Evolutionary conservation across 2,113 vertebrate genomes (phyloP).

Genomic region (Sprattus sprattus): DNA sequence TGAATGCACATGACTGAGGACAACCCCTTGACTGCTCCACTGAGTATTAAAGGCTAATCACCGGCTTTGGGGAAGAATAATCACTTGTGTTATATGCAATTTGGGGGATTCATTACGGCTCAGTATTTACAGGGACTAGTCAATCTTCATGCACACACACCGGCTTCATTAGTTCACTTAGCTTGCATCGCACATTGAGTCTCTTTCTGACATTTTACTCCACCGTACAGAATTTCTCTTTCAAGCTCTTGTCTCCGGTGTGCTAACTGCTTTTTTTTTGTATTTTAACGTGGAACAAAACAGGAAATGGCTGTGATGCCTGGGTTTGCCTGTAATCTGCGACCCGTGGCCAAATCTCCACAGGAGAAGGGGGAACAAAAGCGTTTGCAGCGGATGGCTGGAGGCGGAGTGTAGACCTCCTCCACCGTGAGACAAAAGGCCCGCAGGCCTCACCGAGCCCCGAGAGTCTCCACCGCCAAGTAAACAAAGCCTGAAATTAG

Average conservation of each 20-base stretch:
- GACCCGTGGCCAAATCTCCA: constrained; percentile 65
- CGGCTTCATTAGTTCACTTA: not conserved
- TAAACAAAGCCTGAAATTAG: constrained; percentile 76
- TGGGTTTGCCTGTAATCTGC: constrained; percentile 55
- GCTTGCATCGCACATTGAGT: not conserved
- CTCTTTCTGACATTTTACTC: not conserved
- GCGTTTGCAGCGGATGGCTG: constrained; percentile 53
- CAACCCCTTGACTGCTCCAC: constrained; percentile 28
- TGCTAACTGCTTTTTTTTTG: not conserved
- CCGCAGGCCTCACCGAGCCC: constrained; percentile 66
- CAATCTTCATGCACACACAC: not conserved
- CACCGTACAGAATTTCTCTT: not conserved
- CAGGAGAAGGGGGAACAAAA: constrained; percentile 61
- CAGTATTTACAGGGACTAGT: not conserved
- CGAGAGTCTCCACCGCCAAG: constrained; percentile 58
- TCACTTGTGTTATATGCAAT: constrained; percentile 4
- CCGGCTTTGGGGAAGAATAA: constrained; percentile 3
- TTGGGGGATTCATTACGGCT: not conserved
- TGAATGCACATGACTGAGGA: constrained; percentile 52
- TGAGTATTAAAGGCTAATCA: constrained; percentile 26
- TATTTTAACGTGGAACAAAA: constrained; percentile 34
- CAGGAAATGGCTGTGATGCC: constrained; percentile 53
- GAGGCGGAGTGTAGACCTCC: constrained; percentile 59
- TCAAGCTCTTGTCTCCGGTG: not conserved
- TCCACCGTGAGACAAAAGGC: constrained; percentile 68